Evolutionary conservation across 2,888 invertebrate genomes (phyloP), one percentile per base, ranked within the genome.

Genomic region (Brachycybe producta): DNA sequence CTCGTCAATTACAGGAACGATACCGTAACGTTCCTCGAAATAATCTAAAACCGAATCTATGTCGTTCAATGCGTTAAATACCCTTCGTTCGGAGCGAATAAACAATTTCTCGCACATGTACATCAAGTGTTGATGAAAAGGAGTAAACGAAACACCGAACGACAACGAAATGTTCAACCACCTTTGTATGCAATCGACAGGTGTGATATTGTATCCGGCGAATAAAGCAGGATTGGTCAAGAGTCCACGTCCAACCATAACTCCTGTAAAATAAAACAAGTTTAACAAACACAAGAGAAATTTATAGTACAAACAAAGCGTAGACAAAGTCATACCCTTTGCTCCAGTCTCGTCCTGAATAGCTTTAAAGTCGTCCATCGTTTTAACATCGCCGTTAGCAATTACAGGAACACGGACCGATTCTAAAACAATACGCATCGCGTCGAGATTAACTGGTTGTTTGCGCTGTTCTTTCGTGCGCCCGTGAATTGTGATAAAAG

Each of bases 61-160:
- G 52, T 73, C 77, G 57, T 75, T 76, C 19, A 90, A 71, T 57
- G 75, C 74, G 67, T 92, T 92, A 62, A 95, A 91, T 43, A 79
- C 68, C 57, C 77, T 71, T 61, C 85, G 79, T 60, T 84, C 78
- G 44, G 74, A 68, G 60, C 80, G 82, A 0, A 78, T 74, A 58
- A 94, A 71, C 34, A 82, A 64, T 66, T 81, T 82, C 61, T 91
- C 88, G 61, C 90, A 73, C 97, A 97, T 97, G 65, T 90, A 92
- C 45, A 90, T 86, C 55, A 97, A 75, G 70, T 97, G 97, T 65
- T 95, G 92, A 69, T 97, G 97, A 62, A 95, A 90, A 62, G 79
- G 80, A 57, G 84, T 79, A 66, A 85, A 94, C 45, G 78, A 75
- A 50, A 84, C 77, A 50, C 82, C 77, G 55, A 71, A 69, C 23